A percentile compares a stretch with the other conserved stretches of the same genome.
These are phyloP conservation scores for Biston betularia DNA, from an alignment of 2,888 invertebrate genomes.

Conservation along the genomic window DNA sequence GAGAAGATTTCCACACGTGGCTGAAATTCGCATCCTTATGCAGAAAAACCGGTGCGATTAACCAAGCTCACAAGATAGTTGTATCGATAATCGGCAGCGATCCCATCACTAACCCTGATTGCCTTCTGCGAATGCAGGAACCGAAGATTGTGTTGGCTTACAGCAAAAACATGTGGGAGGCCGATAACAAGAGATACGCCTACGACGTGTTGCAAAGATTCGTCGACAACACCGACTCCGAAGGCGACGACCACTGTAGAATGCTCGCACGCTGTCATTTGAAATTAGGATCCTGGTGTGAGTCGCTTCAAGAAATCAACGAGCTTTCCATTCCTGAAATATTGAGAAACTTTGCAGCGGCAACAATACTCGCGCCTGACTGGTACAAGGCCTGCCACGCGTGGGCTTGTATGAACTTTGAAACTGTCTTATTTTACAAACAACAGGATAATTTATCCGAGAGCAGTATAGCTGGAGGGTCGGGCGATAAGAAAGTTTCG, in stretches of 20 bases:
- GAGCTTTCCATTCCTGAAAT: slow-evolving; percentile 92
- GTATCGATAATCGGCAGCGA: slow-evolving; percentile 93
- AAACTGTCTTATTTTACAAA: slow-evolving; percentile 91
- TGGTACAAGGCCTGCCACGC: slow-evolving; percentile 99
- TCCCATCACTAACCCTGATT: slow-evolving; percentile 89
- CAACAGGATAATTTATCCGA: slow-evolving; percentile 80
- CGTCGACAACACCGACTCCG: slow-evolving; percentile 84
- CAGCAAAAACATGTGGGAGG: slow-evolving; percentile 98
- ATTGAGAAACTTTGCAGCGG: slow-evolving; percentile 91
- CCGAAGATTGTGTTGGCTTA: slow-evolving; percentile 97
- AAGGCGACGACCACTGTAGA: slow-evolving; percentile 84
- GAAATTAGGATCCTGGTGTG: slow-evolving; percentile 98
- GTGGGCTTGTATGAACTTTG: slow-evolving; percentile 99
- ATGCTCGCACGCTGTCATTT: slow-evolving; percentile 94
- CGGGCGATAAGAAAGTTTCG: slow-evolving; percentile 77
- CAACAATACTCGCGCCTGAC: slow-evolving; percentile 93
- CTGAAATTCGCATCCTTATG: slow-evolving; percentile 98
- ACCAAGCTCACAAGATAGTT: slow-evolving; percentile 96
- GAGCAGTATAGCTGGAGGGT: slow-evolving; percentile 76
- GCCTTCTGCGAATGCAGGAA: slow-evolving; percentile 90
- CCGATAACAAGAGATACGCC: slow-evolving; percentile 91
- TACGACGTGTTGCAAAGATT: slow-evolving; percentile 93
- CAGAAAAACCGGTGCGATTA: slow-evolving; percentile 95
- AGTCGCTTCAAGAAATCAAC: slow-evolving; percentile 93
- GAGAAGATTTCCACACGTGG: slow-evolving; percentile 98